Evolutionary conservation across 2,888 invertebrate species (phyloP).

Genomic region (Thereva unica): DNA sequence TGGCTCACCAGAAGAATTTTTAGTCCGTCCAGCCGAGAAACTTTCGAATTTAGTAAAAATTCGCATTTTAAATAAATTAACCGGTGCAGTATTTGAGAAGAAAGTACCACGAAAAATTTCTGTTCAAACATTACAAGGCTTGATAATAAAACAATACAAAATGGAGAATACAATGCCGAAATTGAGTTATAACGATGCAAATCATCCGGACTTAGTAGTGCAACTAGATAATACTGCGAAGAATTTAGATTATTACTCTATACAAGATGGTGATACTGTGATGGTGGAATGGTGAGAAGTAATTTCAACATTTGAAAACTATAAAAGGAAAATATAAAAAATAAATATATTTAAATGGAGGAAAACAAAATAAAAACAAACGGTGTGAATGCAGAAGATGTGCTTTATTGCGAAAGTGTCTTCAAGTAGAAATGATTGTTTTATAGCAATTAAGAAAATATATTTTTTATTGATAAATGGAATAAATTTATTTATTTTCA

Average conservation of each 20-base stretch:
- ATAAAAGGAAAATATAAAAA: constrained; percentile 25
- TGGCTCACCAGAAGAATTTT: constrained; percentile 79
- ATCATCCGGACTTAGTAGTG: constrained; percentile 70
- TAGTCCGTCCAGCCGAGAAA: constrained; percentile 63
- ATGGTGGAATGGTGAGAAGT: constrained; percentile 65
- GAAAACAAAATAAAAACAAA: constrained; percentile 7
- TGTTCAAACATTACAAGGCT: constrained; percentile 79
- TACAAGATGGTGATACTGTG: constrained; percentile 82
- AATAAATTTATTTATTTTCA: constrained; percentile 7
- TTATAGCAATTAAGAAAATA: constrained; percentile 6
- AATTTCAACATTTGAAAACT: too few relatives aligned
- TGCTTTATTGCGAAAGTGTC: constrained; percentile 10
- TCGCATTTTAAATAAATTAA: constrained; percentile 60
- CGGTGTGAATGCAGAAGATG: not conserved
- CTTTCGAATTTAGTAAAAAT: constrained; percentile 71
- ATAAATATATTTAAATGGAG: not conserved
- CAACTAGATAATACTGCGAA: constrained; percentile 80
- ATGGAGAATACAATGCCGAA: constrained; percentile 53
- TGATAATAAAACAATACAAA: constrained; percentile 77
- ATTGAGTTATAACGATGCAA: constrained; percentile 61
- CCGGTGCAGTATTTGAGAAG: constrained; percentile 63
- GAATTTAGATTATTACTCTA: constrained; percentile 79
- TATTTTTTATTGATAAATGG: constrained; percentile 23
- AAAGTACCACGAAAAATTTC: constrained; percentile 78
- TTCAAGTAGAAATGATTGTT: constrained; percentile 18